These are phyloP conservation scores for Chloroceryle inda DNA, from an alignment of 2,797 vertebrate genomes.

Conservation along the genomic window DNA sequence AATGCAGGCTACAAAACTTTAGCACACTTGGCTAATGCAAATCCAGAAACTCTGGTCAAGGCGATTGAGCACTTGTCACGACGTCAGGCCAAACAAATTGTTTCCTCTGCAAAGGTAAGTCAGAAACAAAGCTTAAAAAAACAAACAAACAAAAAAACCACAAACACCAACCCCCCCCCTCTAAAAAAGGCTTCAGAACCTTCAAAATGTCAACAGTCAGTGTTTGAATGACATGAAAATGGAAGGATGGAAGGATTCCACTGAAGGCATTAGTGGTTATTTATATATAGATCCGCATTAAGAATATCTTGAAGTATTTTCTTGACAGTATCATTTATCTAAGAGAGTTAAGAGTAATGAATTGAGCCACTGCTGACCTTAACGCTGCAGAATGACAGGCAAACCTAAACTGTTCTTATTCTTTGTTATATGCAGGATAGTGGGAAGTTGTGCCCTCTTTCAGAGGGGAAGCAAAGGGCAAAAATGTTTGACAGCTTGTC, in stretches of 20 bases:
- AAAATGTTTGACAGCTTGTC: background rate
- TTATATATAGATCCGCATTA: background rate
- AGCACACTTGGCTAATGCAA: slow-evolving; percentile 90
- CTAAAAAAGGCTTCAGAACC: background rate
- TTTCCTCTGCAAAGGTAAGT: slow-evolving; percentile 92
- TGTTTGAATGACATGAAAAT: background rate
- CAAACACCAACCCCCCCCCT: no score
- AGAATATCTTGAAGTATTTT: background rate
- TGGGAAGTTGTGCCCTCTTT: background rate
- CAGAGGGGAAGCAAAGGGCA: background rate
- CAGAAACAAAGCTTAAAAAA: background rate
- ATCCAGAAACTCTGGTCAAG: slow-evolving; percentile 84
- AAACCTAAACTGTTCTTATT: background rate
- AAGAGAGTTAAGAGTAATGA: background rate
- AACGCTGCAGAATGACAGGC: background rate
- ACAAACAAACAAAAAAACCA: background rate
- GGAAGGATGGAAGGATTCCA: background rate
- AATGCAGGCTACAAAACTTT: slow-evolving; percentile 90
- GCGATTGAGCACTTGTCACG: slow-evolving; percentile 86
- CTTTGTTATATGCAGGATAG: background rate
- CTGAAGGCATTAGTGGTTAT: background rate
- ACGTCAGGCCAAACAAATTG: slow-evolving; percentile 89
- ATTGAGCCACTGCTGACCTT: background rate
- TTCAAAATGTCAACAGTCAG: background rate
- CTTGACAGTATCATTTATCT: background rate